These are phyloP conservation scores for Brachypterus glaber DNA, from an alignment of 2,888 invertebrate genomes.

Conservation along the genomic window DNA sequence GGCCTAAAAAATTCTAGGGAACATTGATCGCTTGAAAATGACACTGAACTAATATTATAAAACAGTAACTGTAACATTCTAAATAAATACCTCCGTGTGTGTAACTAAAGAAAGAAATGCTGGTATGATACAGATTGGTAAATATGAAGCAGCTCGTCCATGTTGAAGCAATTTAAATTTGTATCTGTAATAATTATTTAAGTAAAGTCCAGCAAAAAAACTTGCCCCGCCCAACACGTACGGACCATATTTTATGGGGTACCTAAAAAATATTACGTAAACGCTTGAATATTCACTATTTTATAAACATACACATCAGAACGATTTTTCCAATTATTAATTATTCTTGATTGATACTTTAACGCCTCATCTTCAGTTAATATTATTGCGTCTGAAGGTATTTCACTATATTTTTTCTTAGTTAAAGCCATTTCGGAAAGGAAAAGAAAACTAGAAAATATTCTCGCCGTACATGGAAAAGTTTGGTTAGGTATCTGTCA, in stretches of 20 bases:
- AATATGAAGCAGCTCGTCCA: constrained; percentile 51
- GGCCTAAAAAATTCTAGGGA: too few relatives aligned
- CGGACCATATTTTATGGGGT: constrained; percentile 21
- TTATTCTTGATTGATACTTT: constrained; percentile 48
- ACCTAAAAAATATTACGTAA: not conserved
- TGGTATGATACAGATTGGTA: constrained; percentile 54
- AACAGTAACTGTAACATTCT: not conserved
- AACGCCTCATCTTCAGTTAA: constrained; percentile 50
- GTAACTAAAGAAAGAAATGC: constrained; percentile 45
- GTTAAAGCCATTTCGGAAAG: constrained; percentile 59
- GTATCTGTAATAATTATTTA: constrained; percentile 54
- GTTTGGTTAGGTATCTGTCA: too few relatives aligned
- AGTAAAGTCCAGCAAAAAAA: constrained; percentile 46
- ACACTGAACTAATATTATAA: constrained; percentile 3
- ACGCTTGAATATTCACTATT: constrained; percentile 11
- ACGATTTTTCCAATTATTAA: constrained; percentile 49
- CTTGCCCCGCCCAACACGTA: constrained; percentile 45
- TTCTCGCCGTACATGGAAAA: too few relatives aligned
- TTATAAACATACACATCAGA: constrained; percentile 57
- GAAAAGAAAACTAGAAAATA: too few relatives aligned
- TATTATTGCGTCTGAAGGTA: constrained; percentile 53
- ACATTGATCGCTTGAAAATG: too few relatives aligned
- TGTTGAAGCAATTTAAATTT: constrained; percentile 50
- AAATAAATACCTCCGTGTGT: constrained; percentile 47
- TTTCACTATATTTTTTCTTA: constrained; percentile 36